Evolutionary conservation across 1,140 invertebrate genomes (phyloP).

Genomic region (Drosophila jambulina): DNA sequence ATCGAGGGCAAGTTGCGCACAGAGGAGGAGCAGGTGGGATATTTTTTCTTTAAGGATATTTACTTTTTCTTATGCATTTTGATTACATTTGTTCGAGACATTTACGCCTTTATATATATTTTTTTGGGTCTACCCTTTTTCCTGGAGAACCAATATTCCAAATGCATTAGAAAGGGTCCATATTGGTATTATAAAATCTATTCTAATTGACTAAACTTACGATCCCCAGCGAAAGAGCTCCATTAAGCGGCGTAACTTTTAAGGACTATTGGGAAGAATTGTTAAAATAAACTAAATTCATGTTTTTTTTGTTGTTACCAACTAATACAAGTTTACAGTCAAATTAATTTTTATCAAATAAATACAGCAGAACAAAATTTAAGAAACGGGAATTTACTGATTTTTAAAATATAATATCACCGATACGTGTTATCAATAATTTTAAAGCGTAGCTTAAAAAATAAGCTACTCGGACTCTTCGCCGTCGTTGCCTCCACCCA

Average conservation of each 20-base stretch:
- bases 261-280: background rate
- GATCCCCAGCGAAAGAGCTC: conserved; percentile 11
- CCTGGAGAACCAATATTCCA: background rate
- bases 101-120: too few relatives aligned
- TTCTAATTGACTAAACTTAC: background rate
- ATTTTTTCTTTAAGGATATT: background rate
- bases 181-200: too few relatives aligned
- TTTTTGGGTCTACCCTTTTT: background rate
- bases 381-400: background rate
- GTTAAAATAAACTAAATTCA: conserved; percentile 1
- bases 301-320: conserved; percentile 7
- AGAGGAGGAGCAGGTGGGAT: conserved; percentile 68
- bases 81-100: background rate
- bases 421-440: background rate
- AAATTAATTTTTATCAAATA: background rate
- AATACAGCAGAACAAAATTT: background rate
- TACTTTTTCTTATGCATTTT: background rate
- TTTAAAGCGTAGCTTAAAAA: background rate
- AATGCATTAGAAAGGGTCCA: background rate
- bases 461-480: background rate
- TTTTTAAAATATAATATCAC: background rate
- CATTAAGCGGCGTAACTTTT: conserved; percentile 27
- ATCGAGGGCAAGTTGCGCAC: conserved; percentile 41
- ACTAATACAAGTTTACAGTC: background rate
- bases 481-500: background rate